phyloP scores from a whole-genome alignment of 1,140 invertebrate genomes.

The Camponotus vicinus region DNA sequence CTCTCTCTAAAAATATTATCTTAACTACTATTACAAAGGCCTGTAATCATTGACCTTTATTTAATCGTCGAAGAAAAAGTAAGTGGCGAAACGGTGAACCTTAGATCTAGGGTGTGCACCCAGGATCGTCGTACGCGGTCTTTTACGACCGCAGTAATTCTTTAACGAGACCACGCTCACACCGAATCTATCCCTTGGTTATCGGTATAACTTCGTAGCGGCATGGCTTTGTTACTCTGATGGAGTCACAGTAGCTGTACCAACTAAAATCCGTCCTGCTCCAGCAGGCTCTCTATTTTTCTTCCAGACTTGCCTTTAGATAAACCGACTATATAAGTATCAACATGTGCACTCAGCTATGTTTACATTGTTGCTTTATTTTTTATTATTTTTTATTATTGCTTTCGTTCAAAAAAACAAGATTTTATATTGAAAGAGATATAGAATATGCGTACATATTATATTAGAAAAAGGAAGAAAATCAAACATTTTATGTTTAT shows the following conservation, averaged over 20 bases:
- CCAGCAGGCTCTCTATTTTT: background rate
- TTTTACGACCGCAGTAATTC: slow-evolving; percentile 61
- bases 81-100: background rate
- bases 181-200: background rate
- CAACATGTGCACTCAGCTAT: background rate
- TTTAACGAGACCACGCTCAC: slow-evolving; percentile 43
- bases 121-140: background rate
- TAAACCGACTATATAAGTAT: background rate
- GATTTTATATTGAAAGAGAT: background rate
- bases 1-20: background rate
- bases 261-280: background rate
- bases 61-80: slow-evolving; percentile 13
- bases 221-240: slow-evolving; percentile 12
- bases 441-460: background rate
- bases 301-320: background rate
- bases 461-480: background rate
- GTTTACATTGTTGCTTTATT: background rate
- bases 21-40: slow-evolving; percentile 12
- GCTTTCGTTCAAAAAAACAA: background rate
- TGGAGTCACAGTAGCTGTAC: slow-evolving; percentile 1
- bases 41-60: background rate
- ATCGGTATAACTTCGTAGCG: slow-evolving; percentile 35
- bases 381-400: background rate
- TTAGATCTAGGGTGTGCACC: slow-evolving; percentile 33
- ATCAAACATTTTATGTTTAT: background rate